Percentiles rank a stretch among this genome's conserved stretches.
These are phyloP conservation scores for Drosophila eohydei DNA, from an alignment of 2,888 invertebrate species.

Conservation along the genomic window DNA sequence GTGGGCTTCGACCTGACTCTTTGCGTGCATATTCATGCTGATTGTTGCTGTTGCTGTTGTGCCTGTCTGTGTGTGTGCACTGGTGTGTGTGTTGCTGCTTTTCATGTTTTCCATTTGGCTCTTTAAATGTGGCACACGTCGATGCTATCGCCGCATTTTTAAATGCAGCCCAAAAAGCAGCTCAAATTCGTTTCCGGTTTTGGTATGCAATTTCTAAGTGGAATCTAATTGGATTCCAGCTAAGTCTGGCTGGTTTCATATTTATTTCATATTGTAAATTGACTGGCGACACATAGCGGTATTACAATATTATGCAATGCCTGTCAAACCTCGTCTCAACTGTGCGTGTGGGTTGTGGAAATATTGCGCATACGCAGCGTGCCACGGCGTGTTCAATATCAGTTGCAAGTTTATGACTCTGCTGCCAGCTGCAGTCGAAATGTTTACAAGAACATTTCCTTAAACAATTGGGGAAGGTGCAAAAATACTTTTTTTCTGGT, in stretches of 20 bases:
- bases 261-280: conserved; percentile 17
- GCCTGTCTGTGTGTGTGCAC: conserved; percentile 2
- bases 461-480: conserved; percentile 55
- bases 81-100: conserved; percentile 35
- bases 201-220: conserved; percentile 60
- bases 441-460: conserved; percentile 58
- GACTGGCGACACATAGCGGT: conserved; percentile 35
- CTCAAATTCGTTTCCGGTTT: conserved; percentile 73
- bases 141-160: conserved; percentile 65
- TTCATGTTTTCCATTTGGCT: conserved; percentile 65
- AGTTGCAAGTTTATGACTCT: conserved; percentile 19
- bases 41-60: not conserved
- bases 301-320: conserved; percentile 50
- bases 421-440: conserved; percentile 2
- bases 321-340: conserved; percentile 36
- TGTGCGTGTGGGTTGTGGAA: conserved; percentile 22
- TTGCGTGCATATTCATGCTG: conserved; percentile 52
- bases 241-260: conserved; percentile 25
- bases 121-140: conserved; percentile 76
- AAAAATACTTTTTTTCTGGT: conserved; percentile 51
- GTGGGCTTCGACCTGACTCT: conserved; percentile 37
- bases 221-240: conserved; percentile 21
- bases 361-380: conserved; percentile 65
- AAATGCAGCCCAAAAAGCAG: conserved; percentile 55
- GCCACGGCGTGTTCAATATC: conserved; percentile 27